Base-by-base conservation (phyloP, 2,888 invertebrate genomes). In the Tipula helvola region DNA sequence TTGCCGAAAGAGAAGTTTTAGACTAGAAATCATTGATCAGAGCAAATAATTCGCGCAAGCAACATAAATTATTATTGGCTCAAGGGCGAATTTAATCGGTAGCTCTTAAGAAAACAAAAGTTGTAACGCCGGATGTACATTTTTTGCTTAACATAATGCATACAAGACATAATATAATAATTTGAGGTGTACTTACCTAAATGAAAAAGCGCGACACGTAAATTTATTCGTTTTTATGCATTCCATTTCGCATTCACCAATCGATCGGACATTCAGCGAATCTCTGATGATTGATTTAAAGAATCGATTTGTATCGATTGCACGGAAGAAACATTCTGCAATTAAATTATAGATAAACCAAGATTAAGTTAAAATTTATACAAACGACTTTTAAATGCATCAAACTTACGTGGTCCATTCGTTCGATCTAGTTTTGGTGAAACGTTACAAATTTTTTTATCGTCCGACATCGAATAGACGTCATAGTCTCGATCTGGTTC, bases 251-350 rank as follows among this genome's bases (percentile, higher is more conserved):
- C 97, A 97, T 28, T 96, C 96, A 0, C 96, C 96, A 3, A 96
- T 93, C 0, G 95, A 95, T 5, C 94, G 93, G 0, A 94, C 95
- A 0, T 93, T 94, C 0, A 95, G 90, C 0, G 95, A 93, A 13
- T 95, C 94, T n/a, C 94, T 92, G 0, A 94, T 93, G 0, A 95
- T 93, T 0, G 93, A 91, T 3, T 94, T 93, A 13, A 94, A 93
- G 87, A 97, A 93, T 2, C 95, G 93, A 1, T 95, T 94, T 0
- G 95, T 95, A 86, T 96, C 96, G 10, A 96, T 93, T 0, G 96
- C 95, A 88, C 96, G 94, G 94, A 96, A 96, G 90, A 97, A 97
- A 89, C 97, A 97, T 90, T 97, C 97, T 96, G 90, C 47, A 90
- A 90, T 28, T 28, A n/a, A n/a, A n/a, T n/a, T 39, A 87, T 71